phyloP scores from a whole-genome alignment of 2,113 vertebrate species.

The Boleophthalmus pectinirostris region DNA sequence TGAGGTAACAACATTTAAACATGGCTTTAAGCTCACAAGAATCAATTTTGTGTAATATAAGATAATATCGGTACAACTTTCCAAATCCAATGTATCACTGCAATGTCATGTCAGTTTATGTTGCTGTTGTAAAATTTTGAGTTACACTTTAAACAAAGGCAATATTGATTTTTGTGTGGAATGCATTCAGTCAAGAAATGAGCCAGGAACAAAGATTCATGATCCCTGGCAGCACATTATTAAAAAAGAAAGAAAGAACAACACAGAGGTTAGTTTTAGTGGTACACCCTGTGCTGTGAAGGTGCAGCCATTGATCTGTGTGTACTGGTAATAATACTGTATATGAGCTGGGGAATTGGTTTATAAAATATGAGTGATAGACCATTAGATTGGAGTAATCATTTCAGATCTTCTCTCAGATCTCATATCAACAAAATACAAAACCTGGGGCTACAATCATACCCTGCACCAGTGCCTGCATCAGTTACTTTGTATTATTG shows the following conservation, averaged over 20 bases:
- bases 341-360: neutral
- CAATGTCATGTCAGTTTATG: constrained; percentile 24
- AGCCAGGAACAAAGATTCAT: constrained; percentile 5
- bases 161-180: constrained; percentile 6
- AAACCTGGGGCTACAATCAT: neutral
- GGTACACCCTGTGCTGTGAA: neutral
- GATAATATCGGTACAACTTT: neutral
- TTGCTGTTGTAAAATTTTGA: neutral
- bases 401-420: neutral
- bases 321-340: neutral
- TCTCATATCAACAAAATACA: neutral
- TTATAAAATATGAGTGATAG: constrained; percentile 1
- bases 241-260: neutral
- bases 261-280: neutral
- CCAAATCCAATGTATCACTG: neutral
- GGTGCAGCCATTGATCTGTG: neutral
- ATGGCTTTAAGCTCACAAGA: too few relatives aligned
- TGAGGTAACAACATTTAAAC: too few relatives aligned
- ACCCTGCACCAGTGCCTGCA: neutral
- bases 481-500: neutral
- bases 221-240: neutral
- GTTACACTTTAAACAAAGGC: neutral
- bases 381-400: neutral
- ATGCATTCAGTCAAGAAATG: neutral
- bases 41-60: neutral